These are phyloP conservation scores for Dicrurus megarhynchus DNA, from an alignment of 2,113 vertebrate genomes.

Conservation along the genomic window DNA sequence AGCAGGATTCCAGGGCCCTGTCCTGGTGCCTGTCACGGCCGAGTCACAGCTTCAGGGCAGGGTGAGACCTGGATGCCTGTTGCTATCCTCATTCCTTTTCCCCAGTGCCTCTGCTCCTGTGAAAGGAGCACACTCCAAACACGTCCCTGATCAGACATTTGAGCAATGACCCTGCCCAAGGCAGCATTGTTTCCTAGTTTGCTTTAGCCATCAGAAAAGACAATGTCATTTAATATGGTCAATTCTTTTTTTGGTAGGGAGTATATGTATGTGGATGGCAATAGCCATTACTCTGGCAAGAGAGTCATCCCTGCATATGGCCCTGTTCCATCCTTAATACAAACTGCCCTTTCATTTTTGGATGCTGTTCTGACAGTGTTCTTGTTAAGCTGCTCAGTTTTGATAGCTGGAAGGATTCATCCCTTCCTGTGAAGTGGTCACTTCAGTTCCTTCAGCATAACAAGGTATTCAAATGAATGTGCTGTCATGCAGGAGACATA, in stretches of 20 bases:
- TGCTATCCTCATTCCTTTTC: not conserved
- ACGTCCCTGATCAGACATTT: fast-evolving
- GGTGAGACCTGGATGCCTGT: not conserved
- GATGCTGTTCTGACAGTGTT: not conserved
- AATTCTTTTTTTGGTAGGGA: not conserved
- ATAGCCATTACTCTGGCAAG: not conserved
- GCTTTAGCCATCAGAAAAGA: not conserved
- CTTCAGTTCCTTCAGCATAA: not conserved
- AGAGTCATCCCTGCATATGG: not conserved
- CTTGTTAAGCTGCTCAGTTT: not conserved
- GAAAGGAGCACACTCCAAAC: not conserved
- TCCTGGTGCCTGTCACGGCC: not conserved
- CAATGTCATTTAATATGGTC: not conserved
- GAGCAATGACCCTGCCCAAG: not conserved
- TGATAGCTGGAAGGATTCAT: not conserved
- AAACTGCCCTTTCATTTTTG: not conserved
- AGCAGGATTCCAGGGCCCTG: not conserved
- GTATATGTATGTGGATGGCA: not conserved
- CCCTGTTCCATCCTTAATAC: not conserved
- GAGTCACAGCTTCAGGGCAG: not conserved
- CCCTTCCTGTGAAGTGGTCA: conserved; percentile 17
- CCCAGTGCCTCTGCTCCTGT: not conserved
- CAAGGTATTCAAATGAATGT: not conserved
- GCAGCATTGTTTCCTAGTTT: not conserved
- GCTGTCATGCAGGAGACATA: conserved; percentile 3